Evolutionary conservation across 2,113 vertebrate species (phyloP), one percentile per base, ranked within the genome.

Genomic region (Trichomycterus rosablanca): DNA sequence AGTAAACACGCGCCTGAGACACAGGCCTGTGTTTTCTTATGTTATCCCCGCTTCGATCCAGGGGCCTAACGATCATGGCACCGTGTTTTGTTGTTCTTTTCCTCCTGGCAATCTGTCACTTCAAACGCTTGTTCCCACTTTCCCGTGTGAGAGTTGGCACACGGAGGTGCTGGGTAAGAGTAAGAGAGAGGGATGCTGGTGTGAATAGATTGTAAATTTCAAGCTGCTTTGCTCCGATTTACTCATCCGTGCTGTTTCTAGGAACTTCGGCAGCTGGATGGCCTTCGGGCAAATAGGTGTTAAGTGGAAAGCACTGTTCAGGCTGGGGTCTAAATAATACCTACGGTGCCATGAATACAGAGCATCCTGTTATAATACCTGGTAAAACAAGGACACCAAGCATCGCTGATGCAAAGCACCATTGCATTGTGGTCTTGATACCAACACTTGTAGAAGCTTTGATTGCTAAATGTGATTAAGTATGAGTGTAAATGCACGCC

Each of bases 131-230:
- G 18, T 54, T 3, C 24, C 14, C 4, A 66, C 42, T 20, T 56
- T 62, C 57, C 22, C 42, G 40, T 66, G 73, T 69, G 78, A 65
- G 55, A 76, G 59, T 60, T 78, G 2, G 32, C 7, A 3, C 9
- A 32, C 49, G 7, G 28, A 45, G n/a, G 51, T 24, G 50, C 15
- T 49, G 48, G 34, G 64, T 52, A 75, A 70, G 72, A 44, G 68
- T 43, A 75, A 74, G 73, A 63, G 73, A 63, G 61, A 79, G 65
- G 76, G 61, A 16, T 74, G 45, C 68, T 63, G 48, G 72, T 9
- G 63, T 78, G 79, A 71, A 32, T 56, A 48, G 19, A 24, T 37
- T 9, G 30, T 56, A 37, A 56, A 61, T 28, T 18, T 15, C n/a
- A 48, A 46, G 24, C 44, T 34, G 55, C 12, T 40, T 20, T 15